Percentiles rank a stretch among this genome's conserved stretches.
phyloP scores from a whole-genome alignment of 2,113 vertebrate genomes.

The Prolemur simus region DNA sequence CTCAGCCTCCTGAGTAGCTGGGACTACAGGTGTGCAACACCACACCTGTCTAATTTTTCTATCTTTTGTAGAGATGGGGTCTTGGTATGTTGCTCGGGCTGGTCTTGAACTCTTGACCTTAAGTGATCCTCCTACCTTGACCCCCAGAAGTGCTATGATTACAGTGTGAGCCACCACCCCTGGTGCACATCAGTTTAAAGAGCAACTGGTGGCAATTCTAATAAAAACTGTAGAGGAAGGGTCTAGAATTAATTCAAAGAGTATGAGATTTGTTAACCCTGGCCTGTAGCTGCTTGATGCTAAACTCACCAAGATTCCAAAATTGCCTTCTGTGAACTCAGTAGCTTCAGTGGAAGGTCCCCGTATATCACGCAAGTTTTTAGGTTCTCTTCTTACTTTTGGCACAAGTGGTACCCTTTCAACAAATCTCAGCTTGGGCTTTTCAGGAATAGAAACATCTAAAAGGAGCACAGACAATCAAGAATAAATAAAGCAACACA shows the following conservation, averaged over 20 bases:
- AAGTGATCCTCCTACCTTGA: no score
- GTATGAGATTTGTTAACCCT: not conserved
- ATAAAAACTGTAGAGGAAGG: not conserved
- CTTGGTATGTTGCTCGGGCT: no score
- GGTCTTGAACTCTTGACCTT: no score
- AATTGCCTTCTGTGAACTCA: conserved; percentile 88
- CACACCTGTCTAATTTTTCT: no score
- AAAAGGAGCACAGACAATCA: not conserved
- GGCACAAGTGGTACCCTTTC: conserved; percentile 91
- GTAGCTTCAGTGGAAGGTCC: conserved; percentile 87
- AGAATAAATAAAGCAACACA: not conserved
- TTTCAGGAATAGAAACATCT: conserved; percentile 91
- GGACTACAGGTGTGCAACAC: no score
- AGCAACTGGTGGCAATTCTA: not conserved
- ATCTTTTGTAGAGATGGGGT: no score
- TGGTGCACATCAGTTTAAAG: not conserved
- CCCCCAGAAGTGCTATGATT: no score
- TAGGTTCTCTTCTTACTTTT: conserved; percentile 88
- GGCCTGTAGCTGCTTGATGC: not conserved
- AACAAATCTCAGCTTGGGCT: conserved; percentile 91
- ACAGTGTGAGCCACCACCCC: no score
- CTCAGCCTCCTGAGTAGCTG: no score
- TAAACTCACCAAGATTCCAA: conserved; percentile 90
- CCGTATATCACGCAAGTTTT: conserved; percentile 90
- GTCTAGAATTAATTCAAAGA: not conserved